phyloP scores from a whole-genome alignment of 2,888 invertebrate genomes.

The Netelia melanura region DNA sequence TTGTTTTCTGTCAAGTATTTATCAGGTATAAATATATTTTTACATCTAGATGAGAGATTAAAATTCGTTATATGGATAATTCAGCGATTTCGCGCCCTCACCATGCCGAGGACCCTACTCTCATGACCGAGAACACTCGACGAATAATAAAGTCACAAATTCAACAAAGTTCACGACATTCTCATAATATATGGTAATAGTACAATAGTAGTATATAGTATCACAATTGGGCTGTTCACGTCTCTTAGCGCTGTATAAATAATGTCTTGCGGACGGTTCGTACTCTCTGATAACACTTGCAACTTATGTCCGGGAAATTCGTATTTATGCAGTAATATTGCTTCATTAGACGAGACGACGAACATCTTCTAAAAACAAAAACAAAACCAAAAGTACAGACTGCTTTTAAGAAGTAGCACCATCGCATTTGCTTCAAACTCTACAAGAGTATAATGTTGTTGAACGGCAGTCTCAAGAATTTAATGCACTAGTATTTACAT shows the following conservation, averaged over 20 bases:
- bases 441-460: not conserved
- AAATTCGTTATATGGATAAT: not conserved
- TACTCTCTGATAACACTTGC: constrained; percentile 34
- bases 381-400: not conserved
- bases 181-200: not conserved
- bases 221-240: constrained; percentile 62
- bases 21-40: constrained; percentile 61
- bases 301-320: not conserved
- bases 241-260: constrained; percentile 28
- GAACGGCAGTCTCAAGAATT: not conserved
- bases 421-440: not conserved
- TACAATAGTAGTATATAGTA: constrained; percentile 40
- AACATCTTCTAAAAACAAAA: constrained; percentile 5
- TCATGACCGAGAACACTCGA: not conserved
- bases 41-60: constrained; percentile 33
- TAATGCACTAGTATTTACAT: constrained; percentile 35
- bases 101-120: not conserved
- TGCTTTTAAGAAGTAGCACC: not conserved
- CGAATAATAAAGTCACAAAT: constrained; percentile 31
- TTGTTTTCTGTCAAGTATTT: constrained; percentile 49
- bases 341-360: constrained; percentile 33
- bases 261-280: constrained; percentile 50
- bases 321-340: constrained; percentile 41
- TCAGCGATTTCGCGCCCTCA: not conserved
- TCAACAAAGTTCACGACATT: constrained; percentile 15